These are phyloP conservation scores for Episyrphus balteatus DNA, from an alignment of 1,140 invertebrate species.

Conservation along the genomic window DNA sequence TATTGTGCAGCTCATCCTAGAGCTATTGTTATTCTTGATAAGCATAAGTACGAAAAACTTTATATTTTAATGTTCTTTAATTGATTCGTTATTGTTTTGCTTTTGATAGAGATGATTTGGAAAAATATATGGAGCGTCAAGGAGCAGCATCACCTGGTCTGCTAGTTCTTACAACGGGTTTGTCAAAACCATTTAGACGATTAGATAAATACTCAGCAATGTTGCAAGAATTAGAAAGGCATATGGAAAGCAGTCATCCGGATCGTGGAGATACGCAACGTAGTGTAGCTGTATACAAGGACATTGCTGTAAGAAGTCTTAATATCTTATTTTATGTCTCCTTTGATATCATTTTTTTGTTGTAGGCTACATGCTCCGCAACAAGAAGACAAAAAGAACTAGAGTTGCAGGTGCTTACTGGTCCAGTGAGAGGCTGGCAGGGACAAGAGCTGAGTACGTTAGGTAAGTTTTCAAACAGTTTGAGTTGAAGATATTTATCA, in stretches of 20 bases:
- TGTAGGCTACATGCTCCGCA: constrained; percentile 68
- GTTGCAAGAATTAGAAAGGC: constrained; percentile 89
- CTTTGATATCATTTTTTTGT: constrained; percentile 5
- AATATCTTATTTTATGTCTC: background rate
- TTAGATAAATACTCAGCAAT: constrained; percentile 89
- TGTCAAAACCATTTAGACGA: constrained; percentile 90
- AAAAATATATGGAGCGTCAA: constrained; percentile 74
- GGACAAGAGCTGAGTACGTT: constrained; percentile 69
- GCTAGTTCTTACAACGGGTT: constrained; percentile 77
- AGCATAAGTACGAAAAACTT: constrained; percentile 60
- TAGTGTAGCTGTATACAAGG: constrained; percentile 86
- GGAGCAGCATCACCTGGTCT: constrained; percentile 74
- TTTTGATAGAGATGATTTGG: constrained; percentile 63
- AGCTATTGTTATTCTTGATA: constrained; percentile 83
- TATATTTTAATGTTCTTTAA: background rate
- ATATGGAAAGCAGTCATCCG: constrained; percentile 88
- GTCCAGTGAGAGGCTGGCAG: constrained; percentile 88
- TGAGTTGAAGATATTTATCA: no score
- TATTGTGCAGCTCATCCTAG: constrained; percentile 90
- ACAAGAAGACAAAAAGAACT: constrained; percentile 90
- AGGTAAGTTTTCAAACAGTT: constrained; percentile 36
- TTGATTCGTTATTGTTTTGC: background rate
- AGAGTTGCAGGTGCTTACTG: constrained; percentile 87
- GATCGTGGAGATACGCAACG: constrained; percentile 94
- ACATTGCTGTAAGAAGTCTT: constrained; percentile 76